Base-by-base conservation (phyloP, 1,140 invertebrate species). In the Nomia melanderi region DNA sequence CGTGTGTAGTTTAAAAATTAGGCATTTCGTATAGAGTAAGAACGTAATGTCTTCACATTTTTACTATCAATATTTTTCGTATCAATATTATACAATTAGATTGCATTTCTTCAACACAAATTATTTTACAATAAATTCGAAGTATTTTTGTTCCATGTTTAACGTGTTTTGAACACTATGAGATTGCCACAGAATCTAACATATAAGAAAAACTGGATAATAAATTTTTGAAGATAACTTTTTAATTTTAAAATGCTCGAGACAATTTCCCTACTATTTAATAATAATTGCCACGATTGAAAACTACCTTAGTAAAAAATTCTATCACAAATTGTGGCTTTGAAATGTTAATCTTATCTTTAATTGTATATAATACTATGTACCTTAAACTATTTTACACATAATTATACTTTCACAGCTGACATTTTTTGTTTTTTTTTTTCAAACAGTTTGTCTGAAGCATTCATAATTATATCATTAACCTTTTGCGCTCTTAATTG, bases 351-450 rank as follows among this genome's bases (percentile, higher is more conserved):
- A 17, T 44, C 53, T 56, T 50, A 77, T 50, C 31, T 11, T 7
- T 77, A 70, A 33, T 60, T 44, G n/a, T 50, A 36, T 25, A 8
- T 73, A 64, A 72, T 72, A 72, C 69, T 72, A 33, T 64, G 6
- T 47, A 20, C 17, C 36, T 57, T 78, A 56, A 70, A 62, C 53
- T 76, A 76, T 60, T 62, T 54, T 62, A 70, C 29, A 39, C 9
- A 17, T 77, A 77, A 25, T 56, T 71, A 71, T 71, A 77, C 65
- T 77, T 71, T 73, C 60, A 78, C 36, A 70, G 44, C 53, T 62
- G 50, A 57, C 62, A 33, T 8, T 31, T 62, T 27, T 57, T 56
- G 1, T 27, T 14, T 57, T 65, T 8, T 41, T 39, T 44, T 63
- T 47, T 50, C 4, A 64, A 44, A 39, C 62, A 64, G 27, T 33